Evolutionary conservation across 35 echinoderm and acorn worm species (phyloP).

Genomic region (Apostichopus californicus): DNA sequence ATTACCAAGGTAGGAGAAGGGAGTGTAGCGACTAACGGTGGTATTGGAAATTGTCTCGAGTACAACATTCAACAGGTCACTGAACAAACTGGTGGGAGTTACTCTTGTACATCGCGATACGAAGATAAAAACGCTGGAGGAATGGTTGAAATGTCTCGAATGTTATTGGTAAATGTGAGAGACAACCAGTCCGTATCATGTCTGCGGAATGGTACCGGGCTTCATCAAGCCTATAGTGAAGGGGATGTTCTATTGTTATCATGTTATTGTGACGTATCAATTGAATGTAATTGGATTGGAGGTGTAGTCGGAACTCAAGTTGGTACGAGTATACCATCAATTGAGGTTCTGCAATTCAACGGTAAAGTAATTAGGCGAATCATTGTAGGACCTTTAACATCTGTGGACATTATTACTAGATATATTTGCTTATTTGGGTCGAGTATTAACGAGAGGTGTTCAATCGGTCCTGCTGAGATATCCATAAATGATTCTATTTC

Average conservation of each 20-base stretch:
- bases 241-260: constrained; percentile 3
- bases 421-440: background rate
- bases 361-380: background rate
- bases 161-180: background rate
- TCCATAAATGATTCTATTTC: background rate
- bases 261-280: background rate
- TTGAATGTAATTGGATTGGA: background rate
- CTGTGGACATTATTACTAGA: background rate
- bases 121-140: background rate
- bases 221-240: background rate
- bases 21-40: no score
- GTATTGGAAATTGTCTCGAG: no score
- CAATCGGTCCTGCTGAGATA: background rate
- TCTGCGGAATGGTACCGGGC: constrained; percentile 1
- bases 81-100: background rate
- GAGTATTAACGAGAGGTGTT: background rate
- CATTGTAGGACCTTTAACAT: background rate
- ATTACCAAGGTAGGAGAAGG: no score
- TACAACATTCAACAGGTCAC: no score
- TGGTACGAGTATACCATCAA: background rate
- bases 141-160: background rate
- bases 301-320: constrained; percentile 1
- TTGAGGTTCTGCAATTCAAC: background rate
- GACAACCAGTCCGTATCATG: background rate
- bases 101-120: background rate